Conservation (phyloP, 2,797 vertebrate genomes). For the Balearica regulorum region DNA sequence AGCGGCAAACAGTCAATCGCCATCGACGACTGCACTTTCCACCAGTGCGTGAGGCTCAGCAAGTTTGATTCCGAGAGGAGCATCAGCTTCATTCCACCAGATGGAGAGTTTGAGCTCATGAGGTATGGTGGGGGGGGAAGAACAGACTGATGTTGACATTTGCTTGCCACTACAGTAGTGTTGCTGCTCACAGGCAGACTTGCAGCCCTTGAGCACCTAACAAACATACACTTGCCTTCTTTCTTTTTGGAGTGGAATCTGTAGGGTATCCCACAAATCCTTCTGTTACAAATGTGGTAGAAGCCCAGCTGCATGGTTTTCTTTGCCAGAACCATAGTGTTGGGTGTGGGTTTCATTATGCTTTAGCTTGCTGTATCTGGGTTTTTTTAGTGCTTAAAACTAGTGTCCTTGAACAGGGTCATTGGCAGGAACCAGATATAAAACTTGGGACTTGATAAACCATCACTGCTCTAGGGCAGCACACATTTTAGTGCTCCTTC, state of each 20-base stretch:
- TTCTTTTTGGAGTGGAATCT: background rate
- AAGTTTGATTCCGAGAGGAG: conserved; percentile 99
- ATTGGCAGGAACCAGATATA: background rate
- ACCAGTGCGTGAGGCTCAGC: conserved; percentile 87
- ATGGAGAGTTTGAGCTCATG: conserved; percentile 99
- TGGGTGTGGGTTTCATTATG: background rate
- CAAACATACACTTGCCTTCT: background rate
- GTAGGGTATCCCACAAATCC: background rate
- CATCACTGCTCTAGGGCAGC: background rate
- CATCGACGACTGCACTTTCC: conserved; percentile 84
- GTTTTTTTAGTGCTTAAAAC: background rate
- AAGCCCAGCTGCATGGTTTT: background rate
- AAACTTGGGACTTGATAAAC: background rate
- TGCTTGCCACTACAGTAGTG: background rate
- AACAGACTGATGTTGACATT: background rate
- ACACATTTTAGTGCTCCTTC: background rate
- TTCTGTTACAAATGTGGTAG: background rate
- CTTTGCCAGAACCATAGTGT: background rate
- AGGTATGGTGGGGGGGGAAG: conserved; percentile 75
- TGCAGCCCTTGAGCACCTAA: background rate
- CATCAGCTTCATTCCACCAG: conserved; percentile 99
- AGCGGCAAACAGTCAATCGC: conserved; percentile 95
- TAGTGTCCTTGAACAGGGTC: background rate
- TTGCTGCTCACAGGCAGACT: background rate
- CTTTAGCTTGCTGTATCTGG: background rate